Base-by-base conservation (phyloP, 64 coral and sea anemone genomes). In the Pachyseris speciosa region DNA sequence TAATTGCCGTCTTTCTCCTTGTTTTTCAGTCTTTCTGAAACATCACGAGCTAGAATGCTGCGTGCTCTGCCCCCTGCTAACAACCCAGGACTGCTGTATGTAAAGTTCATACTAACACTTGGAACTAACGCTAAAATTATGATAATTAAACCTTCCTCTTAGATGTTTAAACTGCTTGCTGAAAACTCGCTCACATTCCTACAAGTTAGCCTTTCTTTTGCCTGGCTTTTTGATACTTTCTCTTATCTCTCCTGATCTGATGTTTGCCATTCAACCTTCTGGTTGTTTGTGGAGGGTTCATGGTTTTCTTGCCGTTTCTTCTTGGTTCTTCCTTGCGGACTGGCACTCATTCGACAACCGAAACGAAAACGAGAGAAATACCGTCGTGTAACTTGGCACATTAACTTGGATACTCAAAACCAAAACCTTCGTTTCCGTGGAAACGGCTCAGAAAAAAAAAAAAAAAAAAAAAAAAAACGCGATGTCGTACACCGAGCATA, bases 71-170 rank as follows among this genome's bases (percentile, higher is more conserved):
- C 77, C 77, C 53, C 77, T 60, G 30, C 77, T 81, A 81, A 81
- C 77, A 81, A 60, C 53, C 77, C 77, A n/a, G 77, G 77, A 81
- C 53, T 63, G 20, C 77, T 81, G 77, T 81, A 81, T 81, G 77
- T 81, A 63, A 63, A 81, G 48, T 61, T 81, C 5, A 81, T 61
- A 25, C 77, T 81, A 81, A 81, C 77, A 58, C 20, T 81, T 19
- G 29, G 1, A n/a, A 61, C 77, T 81, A 81, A 81, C 77, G 26
- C 52, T 37, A 19, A 22, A 22, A 67, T 11, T 7, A 32, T 40
- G 60, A 29, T 5, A 40, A 7, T 27, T 27, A 15, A 16, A 6
- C 17, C 1, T 58, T 19, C 58, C 28, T 58, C 8, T 79, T 58
- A 59, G 19, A 41, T 16, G n/a, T n/a, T 13, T 31, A 81, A 39